Percentiles rank a stretch among this genome's conserved stretches.
Conservation (phyloP, 2,888 invertebrate species). For the Peribatodes rhomboidaria region DNA sequence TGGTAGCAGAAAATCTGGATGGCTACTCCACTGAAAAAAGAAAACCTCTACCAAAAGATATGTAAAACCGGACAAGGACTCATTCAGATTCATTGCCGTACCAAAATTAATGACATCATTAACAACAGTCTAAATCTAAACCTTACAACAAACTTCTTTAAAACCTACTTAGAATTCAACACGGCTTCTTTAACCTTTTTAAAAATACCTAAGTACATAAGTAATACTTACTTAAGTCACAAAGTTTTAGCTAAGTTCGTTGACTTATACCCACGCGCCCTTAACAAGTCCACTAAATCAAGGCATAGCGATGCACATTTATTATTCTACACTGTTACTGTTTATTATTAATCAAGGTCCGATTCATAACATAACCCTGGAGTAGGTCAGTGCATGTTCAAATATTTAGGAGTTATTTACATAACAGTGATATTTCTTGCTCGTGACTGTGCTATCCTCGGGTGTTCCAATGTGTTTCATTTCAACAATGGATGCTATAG, state of each 20-base stretch:
- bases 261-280: conserved; percentile 12
- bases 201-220: neutral
- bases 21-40: too few relatives aligned
- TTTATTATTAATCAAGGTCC: conserved; percentile 45
- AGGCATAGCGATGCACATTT: conserved; percentile 20
- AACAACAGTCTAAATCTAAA: neutral
- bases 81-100: too few relatives aligned
- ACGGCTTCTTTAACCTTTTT: neutral
- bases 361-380: conserved; percentile 42
- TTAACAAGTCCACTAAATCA: conserved; percentile 19
- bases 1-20: too few relatives aligned
- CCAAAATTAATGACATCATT: neutral
- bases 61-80: too few relatives aligned
- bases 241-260: conserved; percentile 15
- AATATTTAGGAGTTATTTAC: conserved; percentile 45
- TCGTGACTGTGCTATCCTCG: conserved; percentile 37
- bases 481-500: conserved; percentile 8
- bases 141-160: neutral
- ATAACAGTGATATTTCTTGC: conserved; percentile 39
- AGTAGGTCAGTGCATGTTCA: conserved; percentile 43
- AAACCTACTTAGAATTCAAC: too few relatives aligned
- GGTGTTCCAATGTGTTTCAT: conserved; percentile 25
- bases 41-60: too few relatives aligned
- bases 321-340: conserved; percentile 30
- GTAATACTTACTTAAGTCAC: neutral